Conservation (phyloP, 2,888 invertebrate species). For the Sericinus montela region DNA sequence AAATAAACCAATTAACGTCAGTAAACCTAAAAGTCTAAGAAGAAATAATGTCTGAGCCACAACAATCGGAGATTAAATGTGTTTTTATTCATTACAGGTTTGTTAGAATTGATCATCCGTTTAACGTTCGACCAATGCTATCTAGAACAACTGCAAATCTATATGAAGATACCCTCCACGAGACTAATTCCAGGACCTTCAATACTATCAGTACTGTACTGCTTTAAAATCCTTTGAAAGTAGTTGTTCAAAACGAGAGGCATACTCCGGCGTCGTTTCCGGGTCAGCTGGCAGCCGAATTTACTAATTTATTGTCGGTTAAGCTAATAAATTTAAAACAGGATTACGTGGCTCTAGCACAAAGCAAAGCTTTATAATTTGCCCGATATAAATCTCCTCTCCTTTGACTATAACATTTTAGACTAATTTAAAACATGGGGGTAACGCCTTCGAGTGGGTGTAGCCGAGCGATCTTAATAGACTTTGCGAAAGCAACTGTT, state of each 20-base stretch:
- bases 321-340: constrained; percentile 75
- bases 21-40: no score
- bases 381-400: constrained; percentile 65
- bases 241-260: constrained; percentile 54
- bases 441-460: constrained; percentile 17
- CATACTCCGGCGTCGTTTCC: constrained; percentile 64
- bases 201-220: neutral
- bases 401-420: constrained; percentile 49
- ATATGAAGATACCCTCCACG: no score
- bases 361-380: constrained; percentile 73
- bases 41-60: no score
- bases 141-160: no score
- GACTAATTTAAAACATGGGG: constrained; percentile 28
- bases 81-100: no score
- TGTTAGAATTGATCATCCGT: no score
- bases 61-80: no score
- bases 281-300: constrained; percentile 67
- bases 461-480: constrained; percentile 9
- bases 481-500: neutral
- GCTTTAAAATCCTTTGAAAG: constrained; percentile 36
- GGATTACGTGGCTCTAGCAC: constrained; percentile 70
- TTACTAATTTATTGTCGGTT: constrained; percentile 72
- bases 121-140: no score
- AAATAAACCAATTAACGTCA: no score
- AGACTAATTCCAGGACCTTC: neutral